phyloP scores from a whole-genome alignment of 1,140 invertebrate genomes.

The Drosophila suzukii region DNA sequence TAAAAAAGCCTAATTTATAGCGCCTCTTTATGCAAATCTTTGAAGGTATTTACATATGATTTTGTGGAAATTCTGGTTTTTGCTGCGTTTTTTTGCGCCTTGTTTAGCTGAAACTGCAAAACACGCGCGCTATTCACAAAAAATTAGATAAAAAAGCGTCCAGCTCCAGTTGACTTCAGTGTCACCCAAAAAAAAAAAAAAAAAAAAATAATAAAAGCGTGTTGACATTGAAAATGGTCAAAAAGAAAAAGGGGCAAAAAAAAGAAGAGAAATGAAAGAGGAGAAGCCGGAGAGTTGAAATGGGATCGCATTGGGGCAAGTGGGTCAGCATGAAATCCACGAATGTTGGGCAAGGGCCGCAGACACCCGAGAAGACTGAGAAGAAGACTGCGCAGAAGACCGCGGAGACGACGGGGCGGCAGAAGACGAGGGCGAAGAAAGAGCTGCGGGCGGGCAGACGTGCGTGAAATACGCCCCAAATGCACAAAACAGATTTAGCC shows the following conservation, averaged over 20 bases:
- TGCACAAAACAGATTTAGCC: constrained; percentile 14
- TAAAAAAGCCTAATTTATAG: constrained; percentile 48
- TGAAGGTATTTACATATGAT: constrained; percentile 36
- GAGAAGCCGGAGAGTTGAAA: constrained; percentile 51
- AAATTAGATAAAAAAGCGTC: constrained; percentile 26
- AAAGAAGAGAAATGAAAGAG: constrained; percentile 19
- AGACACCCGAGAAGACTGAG: constrained; percentile 38
- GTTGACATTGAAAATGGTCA: constrained; percentile 73
- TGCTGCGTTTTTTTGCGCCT: constrained; percentile 10
- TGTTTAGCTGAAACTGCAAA: constrained; percentile 48
- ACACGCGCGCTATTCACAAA: constrained; percentile 58
- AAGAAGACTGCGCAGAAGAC: constrained; percentile 10
- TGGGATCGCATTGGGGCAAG: constrained; percentile 77
- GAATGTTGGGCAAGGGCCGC: constrained; percentile 72
- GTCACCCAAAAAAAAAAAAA: constrained; percentile 53
- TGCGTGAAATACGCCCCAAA: constrained; percentile 63
- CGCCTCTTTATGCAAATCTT: constrained; percentile 49
- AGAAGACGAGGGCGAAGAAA: constrained; percentile 12
- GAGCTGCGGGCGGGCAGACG: constrained; percentile 48
- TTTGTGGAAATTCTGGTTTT: constrained; percentile 65
- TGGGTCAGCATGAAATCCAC: constrained; percentile 58
- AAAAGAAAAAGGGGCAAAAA: constrained; percentile 24
- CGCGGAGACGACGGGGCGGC: background rate
- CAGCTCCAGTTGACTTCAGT: constrained; percentile 63
- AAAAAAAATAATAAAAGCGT: background rate